Base-by-base conservation (phyloP, 64 coral and sea anemone species). In the Stichodactyla helianthus region DNA sequence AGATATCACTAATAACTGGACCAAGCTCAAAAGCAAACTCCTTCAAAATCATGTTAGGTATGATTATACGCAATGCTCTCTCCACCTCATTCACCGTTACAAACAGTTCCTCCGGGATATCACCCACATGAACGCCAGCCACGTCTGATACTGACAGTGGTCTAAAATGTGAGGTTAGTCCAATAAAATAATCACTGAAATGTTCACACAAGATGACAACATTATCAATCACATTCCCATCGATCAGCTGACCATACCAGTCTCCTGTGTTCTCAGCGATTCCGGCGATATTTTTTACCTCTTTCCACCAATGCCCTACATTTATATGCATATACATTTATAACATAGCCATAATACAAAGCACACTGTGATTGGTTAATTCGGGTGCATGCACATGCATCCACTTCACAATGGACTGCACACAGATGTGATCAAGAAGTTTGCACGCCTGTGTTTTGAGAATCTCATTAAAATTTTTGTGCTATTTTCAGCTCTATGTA, bases 21-120 rank as follows among this genome's bases (percentile, higher is more conserved):
- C 10, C 35, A 15, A 80, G 4, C 58, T 86, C 61, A 51, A 63
- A 57, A 60, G 82, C 82, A 54, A 84, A 59, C 17, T 26, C 61
- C 17, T 86, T 86, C 57, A 86, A 86, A 18, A 86, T 86, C 9
- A 60, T 67, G 61, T 86, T 86, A 50, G 84, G 84, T 5, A 86
- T 20, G 15, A 90, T 59, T 18, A 27, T 19, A 5, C 55, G 79
- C 53, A 82, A 26, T 5, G 88, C 77, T 50, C 58, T 52, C 16
- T 68, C 83, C 17, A 27, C 60, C 50, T 90, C 88, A 31, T 85
- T 51, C 13, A 14, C 20, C 22, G 77, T 51, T 80, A 18, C 77
- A 5, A 80, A 80, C 77, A 50, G 52, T 53, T 80, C 77, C 5
- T 50, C 10, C 10, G 71, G 71, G 3, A 77, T 77, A 77, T 77